Evolutionary conservation across 2,888 invertebrate species (phyloP).

Genomic region (Autographa pulchrina): DNA sequence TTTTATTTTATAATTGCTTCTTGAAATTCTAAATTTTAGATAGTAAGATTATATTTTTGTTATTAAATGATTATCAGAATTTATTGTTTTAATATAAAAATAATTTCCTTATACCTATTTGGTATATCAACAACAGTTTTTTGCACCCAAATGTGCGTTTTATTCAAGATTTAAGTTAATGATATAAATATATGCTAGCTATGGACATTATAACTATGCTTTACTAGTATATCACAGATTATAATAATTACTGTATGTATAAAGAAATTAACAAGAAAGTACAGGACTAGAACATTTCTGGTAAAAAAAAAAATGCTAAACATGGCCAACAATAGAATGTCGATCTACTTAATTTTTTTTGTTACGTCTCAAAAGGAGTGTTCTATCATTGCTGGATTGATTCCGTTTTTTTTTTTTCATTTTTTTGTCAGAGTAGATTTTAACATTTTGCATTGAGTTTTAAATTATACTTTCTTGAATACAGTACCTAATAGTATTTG

Average conservation of each 20-base stretch:
- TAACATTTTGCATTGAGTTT: no score
- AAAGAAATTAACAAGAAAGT: neutral
- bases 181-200: no score
- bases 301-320: no score
- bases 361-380: no score
- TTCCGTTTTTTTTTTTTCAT: no score
- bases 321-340: no score
- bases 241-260: conserved; percentile 10
- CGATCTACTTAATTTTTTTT: no score
- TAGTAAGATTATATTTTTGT: conserved; percentile 52
- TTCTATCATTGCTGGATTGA: no score
- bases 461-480: neutral
- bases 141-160: neutral
- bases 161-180: no score
- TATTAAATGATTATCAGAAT: conserved; percentile 37
- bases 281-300: neutral
- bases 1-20: conserved; percentile 17
- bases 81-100: conserved; percentile 16
- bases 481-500: conserved; percentile 2
- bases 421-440: no score
- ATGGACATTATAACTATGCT: neutral
- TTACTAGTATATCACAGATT: conserved; percentile 40
- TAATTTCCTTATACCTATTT: neutral
- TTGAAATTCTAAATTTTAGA: conserved; percentile 27
- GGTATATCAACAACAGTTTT: neutral